Evolutionary conservation across 2,888 invertebrate species (phyloP), one percentile per base, ranked within the genome.

Genomic region (Dexiosoma caninum): DNA sequence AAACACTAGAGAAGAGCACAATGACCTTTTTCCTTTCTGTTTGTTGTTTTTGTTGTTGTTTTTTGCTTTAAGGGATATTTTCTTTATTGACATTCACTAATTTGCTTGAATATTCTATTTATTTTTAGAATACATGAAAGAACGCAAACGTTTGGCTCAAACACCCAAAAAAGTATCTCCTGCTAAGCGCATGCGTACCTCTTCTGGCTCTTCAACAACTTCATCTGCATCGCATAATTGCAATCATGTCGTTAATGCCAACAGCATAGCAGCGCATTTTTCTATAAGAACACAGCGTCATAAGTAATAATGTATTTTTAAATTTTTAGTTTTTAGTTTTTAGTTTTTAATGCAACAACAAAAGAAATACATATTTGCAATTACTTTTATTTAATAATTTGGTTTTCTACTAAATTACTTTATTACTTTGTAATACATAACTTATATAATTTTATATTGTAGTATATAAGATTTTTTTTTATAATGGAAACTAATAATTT

Each of bases 111-210:
- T 60, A 14, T 16, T 66, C 5, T 30, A 27, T 79, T 69, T 46
- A 67, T 74, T 88, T 89, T 35, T 86, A 90, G 90, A 90, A 84
- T 90, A 89, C 84, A 89, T 90, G 89, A 90, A 90, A 84, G 90
- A 90, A 84, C 90, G 90, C 82, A 90, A 90, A 84, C 89, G 90
- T 37, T 86, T 90, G 55, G 83, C 88, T 44, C 89, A 90, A 83
- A 87, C 90, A 74, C 89, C 90, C 59, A 90, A 89, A 83, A 90
- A 90, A 86, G 83, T 88, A 78, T 87, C 89, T 71, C 89, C 89
- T 80, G 86, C 87, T 69, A 90, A 90, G 86, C 89, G 89, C 70
- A 85, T 88, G 86, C 89, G 90, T 82, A 87, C 85, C 72, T 86
- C 83, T 51, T 86, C 87, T 44, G 84, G 84, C 30, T 78, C 81